These are phyloP conservation scores for Nycteola revayana DNA, from an alignment of 2,888 invertebrate genomes.

Conservation along the genomic window DNA sequence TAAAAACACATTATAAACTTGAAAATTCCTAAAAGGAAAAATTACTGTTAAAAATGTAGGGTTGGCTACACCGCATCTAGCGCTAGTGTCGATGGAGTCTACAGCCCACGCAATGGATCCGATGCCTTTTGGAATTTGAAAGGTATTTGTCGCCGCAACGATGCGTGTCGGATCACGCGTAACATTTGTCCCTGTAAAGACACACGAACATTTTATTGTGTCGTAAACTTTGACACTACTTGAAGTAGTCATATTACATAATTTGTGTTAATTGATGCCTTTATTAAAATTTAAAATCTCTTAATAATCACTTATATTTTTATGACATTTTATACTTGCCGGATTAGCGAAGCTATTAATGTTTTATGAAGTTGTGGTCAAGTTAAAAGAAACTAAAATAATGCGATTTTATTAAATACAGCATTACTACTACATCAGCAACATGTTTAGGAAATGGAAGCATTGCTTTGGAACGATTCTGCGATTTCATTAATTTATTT, in stretches of 20 bases:
- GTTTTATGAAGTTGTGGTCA: slow-evolving; percentile 23
- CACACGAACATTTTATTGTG: slow-evolving; percentile 56
- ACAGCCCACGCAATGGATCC: slow-evolving; percentile 63
- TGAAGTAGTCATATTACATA: slow-evolving; percentile 38
- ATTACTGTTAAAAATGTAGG: no score
- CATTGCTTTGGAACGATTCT: no score
- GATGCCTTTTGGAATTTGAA: slow-evolving; percentile 73
- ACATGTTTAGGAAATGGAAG: no score
- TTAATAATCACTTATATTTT: slow-evolving; percentile 7
- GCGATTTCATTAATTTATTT: no score
- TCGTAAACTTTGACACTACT: slow-evolving; percentile 52
- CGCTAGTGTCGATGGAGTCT: slow-evolving; percentile 54
- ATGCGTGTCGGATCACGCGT: slow-evolving; percentile 52
- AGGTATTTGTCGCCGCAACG: slow-evolving; percentile 71
- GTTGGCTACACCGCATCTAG: no score
- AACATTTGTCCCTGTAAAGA: slow-evolving; percentile 59
- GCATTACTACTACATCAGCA: no score
- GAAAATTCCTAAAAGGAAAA: no score
- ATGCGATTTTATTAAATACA: no score
- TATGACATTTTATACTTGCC: slow-evolving; percentile 4
- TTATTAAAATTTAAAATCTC: slow-evolving; percentile 24
- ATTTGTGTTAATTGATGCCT: slow-evolving; percentile 35
- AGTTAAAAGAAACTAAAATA: no score
- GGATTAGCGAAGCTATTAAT: background rate
- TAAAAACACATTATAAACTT: no score